A percentile compares a stretch with the other conserved stretches of the same genome.
These are phyloP conservation scores for Callithrix jacchus DNA, from an alignment of 2,113 vertebrate genomes.

Conservation along the genomic window DNA sequence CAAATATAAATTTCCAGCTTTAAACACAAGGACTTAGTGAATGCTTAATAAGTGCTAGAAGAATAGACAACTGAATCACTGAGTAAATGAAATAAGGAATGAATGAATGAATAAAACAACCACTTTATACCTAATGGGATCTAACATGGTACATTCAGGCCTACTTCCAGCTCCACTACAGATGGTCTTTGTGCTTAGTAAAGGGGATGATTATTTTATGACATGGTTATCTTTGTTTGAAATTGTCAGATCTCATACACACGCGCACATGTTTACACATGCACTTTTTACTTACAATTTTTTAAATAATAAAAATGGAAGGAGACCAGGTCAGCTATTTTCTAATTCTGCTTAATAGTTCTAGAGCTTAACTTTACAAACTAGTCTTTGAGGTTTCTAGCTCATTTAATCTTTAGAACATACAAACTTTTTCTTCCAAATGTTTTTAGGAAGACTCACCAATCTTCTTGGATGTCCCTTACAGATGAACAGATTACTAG, in stretches of 20 bases:
- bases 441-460: neutral
- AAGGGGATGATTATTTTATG: neutral
- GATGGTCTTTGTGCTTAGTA: neutral
- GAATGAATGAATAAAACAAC: neutral
- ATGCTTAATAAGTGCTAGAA: neutral
- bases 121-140: neutral
- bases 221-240: neutral
- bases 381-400: conserved; percentile 12
- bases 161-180: neutral
- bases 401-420: conserved; percentile 3
- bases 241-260: neutral
- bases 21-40: neutral
- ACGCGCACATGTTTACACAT: neutral
- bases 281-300: neutral
- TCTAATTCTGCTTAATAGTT: neutral
- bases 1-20: conserved; percentile 24
- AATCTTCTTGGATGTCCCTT: neutral
- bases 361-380: conserved; percentile 22
- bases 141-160: neutral
- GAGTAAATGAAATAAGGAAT: neutral
- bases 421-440: neutral
- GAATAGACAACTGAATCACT: neutral
- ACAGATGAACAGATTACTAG: conserved; percentile 9
- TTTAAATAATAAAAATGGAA: conserved; percentile 34
- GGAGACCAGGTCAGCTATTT: neutral